Percentiles rank a stretch among this genome's conserved stretches.
Conservation (phyloP, 2,888 invertebrate genomes). For the Stenoptilia bipunctidactyla region DNA sequence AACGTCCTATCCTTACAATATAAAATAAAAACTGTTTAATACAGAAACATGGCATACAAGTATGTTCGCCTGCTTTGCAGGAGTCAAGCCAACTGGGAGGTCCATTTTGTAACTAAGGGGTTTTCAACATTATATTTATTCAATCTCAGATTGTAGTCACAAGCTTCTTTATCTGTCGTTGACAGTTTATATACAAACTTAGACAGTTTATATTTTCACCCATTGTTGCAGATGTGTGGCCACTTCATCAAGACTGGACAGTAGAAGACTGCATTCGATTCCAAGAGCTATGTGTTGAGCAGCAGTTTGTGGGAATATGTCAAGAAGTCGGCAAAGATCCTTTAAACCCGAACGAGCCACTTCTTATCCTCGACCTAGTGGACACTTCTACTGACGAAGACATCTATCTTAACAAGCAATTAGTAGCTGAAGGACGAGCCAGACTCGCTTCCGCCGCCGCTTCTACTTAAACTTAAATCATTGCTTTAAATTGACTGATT, state of each 20-base stretch:
- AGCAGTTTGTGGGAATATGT: conserved; percentile 78
- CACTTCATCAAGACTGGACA: conserved; percentile 75
- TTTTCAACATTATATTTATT: too few relatives aligned
- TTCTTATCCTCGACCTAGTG: conserved; percentile 77
- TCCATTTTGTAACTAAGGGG: too few relatives aligned
- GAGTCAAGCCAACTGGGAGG: too few relatives aligned
- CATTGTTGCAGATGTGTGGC: conserved; percentile 52
- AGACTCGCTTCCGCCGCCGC: conserved; percentile 34
- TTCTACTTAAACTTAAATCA: neutral
- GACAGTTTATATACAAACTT: too few relatives aligned
- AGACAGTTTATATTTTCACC: too few relatives aligned
- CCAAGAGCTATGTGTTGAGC: conserved; percentile 77
- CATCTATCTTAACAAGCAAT: conserved; percentile 74
- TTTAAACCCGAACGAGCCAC: conserved; percentile 70
- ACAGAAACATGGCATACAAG: too few relatives aligned
- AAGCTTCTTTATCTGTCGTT: too few relatives aligned
- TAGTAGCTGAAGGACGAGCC: conserved; percentile 75
- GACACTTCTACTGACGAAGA: conserved; percentile 79
- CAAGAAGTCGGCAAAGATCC: conserved; percentile 74
- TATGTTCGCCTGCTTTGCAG: too few relatives aligned
- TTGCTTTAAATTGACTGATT: neutral
- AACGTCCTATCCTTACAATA: too few relatives aligned
- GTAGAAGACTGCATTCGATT: conserved; percentile 81
- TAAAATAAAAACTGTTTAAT: too few relatives aligned
- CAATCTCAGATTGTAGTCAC: too few relatives aligned